A percentile compares a stretch with the other conserved stretches of the same genome.
Conservation (phyloP, 2,888 invertebrate species). For the Parnassius apollo region DNA sequence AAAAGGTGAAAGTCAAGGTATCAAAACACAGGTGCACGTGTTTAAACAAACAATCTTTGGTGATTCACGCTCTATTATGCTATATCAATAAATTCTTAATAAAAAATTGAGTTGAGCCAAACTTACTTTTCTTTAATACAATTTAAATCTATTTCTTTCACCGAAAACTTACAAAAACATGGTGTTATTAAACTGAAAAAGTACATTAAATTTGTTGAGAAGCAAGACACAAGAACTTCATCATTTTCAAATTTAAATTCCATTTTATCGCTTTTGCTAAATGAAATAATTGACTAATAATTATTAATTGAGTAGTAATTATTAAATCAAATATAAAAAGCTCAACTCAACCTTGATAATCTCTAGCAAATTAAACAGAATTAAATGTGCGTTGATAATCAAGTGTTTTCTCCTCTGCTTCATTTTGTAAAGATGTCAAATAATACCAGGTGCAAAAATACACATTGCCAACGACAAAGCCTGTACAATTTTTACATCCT, state of each 20-base stretch:
- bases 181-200: too few relatives aligned
- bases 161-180: too few relatives aligned
- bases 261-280: background rate
- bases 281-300: background rate
- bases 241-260: too few relatives aligned
- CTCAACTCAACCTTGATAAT: background rate
- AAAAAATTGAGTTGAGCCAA: conserved; percentile 14
- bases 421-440: conserved; percentile 1
- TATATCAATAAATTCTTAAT: background rate
- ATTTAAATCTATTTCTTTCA: too few relatives aligned
- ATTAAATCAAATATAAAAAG: background rate
- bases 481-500: conserved; percentile 44
- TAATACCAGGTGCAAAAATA: conserved; percentile 75
- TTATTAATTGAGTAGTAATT: background rate
- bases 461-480: conserved; percentile 75
- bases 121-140: too few relatives aligned
- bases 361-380: background rate
- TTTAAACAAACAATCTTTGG: conserved; percentile 5
- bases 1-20: conserved; percentile 3
- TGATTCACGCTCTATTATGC: background rate
- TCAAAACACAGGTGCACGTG: conserved; percentile 12
- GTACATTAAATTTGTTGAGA: too few relatives aligned
- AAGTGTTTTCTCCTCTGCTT: background rate
- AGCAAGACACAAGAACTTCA: too few relatives aligned
- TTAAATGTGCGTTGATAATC: background rate